Conservation (phyloP, 2,797 vertebrate genomes). For the Borostomias antarcticus region DNA sequence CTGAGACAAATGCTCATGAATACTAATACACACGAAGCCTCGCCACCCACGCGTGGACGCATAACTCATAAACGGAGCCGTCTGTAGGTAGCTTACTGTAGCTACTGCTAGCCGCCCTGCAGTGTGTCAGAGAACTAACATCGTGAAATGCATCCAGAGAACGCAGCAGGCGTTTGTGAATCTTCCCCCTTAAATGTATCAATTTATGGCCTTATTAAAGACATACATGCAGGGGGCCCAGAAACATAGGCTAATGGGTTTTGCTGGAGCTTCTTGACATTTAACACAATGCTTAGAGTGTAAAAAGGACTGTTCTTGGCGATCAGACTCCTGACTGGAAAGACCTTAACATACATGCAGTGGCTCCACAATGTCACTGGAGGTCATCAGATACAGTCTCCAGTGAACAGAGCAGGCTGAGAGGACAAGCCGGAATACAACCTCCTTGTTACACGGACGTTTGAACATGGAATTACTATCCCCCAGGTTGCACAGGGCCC, state of each 20-base stretch:
- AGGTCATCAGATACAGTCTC: constrained; percentile 51
- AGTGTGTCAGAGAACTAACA: constrained; percentile 1
- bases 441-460: constrained; percentile 11
- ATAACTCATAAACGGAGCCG: not conserved
- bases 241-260: constrained; percentile 32
- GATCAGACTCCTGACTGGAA: constrained; percentile 32
- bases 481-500: not conserved
- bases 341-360: constrained; percentile 31
- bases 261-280: constrained; percentile 45
- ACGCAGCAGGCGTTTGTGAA: not conserved
- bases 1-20: constrained; percentile 45
- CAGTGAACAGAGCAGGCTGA: constrained; percentile 29
- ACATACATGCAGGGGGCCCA: constrained; percentile 22
- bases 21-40: constrained; percentile 38
- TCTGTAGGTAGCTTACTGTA: not conserved
- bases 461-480: too few relatives aligned
- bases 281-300: constrained; percentile 46
- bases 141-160: constrained; percentile 8
- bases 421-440: constrained; percentile 21
- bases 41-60: constrained; percentile 16
- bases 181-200: constrained; percentile 24
- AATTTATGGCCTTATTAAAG: constrained; percentile 48
- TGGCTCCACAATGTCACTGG: constrained; percentile 37
- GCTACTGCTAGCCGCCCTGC: constrained; percentile 1
- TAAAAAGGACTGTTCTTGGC: constrained; percentile 21